Conservation (phyloP, 2,113 vertebrate species). For the Cnemophilus loriae region DNA sequence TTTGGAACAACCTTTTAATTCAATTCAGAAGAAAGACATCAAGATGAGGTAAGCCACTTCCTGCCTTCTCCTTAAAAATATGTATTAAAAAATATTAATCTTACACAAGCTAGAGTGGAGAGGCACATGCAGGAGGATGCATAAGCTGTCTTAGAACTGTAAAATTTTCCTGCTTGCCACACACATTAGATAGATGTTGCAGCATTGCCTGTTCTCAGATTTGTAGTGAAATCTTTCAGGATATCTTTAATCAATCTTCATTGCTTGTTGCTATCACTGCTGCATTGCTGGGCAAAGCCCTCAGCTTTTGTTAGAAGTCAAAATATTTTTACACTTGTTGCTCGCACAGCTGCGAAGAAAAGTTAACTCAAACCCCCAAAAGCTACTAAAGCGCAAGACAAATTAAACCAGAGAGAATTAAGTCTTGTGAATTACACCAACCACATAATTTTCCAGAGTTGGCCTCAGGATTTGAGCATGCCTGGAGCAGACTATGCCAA, state of each 20-base stretch:
- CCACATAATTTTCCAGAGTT: background rate
- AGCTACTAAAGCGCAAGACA: background rate
- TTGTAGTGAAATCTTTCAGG: background rate
- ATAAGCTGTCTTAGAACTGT: background rate
- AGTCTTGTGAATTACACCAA: background rate
- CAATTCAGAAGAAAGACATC: background rate
- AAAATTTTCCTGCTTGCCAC: background rate
- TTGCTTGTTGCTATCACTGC: background rate
- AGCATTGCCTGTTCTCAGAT: background rate
- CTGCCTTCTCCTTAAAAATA: background rate
- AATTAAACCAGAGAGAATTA: background rate
- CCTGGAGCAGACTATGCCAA: background rate
- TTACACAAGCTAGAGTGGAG: background rate
- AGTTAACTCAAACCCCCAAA: background rate
- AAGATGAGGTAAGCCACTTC: background rate
- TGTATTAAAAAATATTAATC: background rate
- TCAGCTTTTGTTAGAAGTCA: background rate
- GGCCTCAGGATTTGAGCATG: background rate
- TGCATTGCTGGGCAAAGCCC: background rate
- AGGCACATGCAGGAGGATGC: background rate
- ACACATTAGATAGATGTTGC: background rate
- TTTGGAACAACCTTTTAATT: background rate
- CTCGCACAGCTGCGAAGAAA: accelerated
- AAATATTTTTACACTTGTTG: background rate
- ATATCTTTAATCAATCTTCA: background rate